Evolutionary conservation across 1,140 invertebrate species (phyloP), one percentile per base, ranked within the genome.

Genomic region (Solenopsis invicta): DNA sequence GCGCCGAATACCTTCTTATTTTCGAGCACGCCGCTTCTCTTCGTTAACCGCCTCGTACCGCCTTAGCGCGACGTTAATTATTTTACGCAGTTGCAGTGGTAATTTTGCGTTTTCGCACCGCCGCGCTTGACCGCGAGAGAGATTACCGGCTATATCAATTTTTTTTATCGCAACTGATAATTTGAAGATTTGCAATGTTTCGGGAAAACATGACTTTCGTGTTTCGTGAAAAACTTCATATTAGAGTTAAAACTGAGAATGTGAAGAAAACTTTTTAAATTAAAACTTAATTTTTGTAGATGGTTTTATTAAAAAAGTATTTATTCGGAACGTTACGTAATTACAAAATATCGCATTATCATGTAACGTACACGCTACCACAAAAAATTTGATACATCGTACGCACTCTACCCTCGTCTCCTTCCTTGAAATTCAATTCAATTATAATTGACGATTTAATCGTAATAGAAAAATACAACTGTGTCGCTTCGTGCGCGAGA

Each of bases 1-100:
- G 69, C 84, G 74, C 87, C 88, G 71, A 66, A 88, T 50, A 82
- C 86, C 80, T 89, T 90, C 78, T 90, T 89, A 89, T 89, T 87
- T 89, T 87, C 80, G 85, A 87, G 74, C 85, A 24, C 62, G 67
- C 88, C 88, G 66, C 89, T 69, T 72, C 85, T 84, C 80, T 85
- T 88, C 74, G 88, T 85, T 89, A 89, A 67, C 48, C 77, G 24
- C 59, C 24, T 21, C 41, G 67, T 61, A 71, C 67, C 61, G 80
- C 24, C 37, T 75, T 74, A 72, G 61, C 86, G 80, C 78, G 62
- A 82, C 48, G 48, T 71, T 74, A 69, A 85, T 85, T 85, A 85
- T 85, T 78, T 85, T 37, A 45, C 82, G 74, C 48, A 54, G 21
- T 66, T 41, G 48, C 59, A 48, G 59, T 45, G 41, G 66, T 69